phyloP scores from a whole-genome alignment of 2,113 vertebrate species.

The Rhizomys pruinosus region DNA sequence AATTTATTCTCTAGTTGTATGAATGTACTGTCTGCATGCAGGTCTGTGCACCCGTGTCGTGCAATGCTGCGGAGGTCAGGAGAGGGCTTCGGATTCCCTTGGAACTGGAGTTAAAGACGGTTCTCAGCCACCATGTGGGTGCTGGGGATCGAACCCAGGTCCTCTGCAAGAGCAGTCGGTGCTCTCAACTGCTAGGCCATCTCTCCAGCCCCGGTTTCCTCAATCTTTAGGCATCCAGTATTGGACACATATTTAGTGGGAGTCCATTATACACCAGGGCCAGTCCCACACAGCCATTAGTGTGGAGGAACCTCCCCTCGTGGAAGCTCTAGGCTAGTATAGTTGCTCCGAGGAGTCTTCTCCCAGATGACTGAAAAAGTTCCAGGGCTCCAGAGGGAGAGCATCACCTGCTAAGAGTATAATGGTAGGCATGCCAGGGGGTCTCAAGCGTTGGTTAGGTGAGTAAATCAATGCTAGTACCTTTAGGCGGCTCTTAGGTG shows the following conservation, averaged over 20 bases:
- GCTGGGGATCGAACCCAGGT: too few relatives aligned
- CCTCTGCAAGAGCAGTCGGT: too few relatives aligned
- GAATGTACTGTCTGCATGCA: too few relatives aligned
- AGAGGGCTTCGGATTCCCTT: too few relatives aligned
- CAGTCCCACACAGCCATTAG: background rate
- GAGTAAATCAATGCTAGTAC: background rate
- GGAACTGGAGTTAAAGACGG: too few relatives aligned
- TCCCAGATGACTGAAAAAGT: background rate
- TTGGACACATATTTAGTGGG: background rate
- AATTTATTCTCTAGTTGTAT: too few relatives aligned
- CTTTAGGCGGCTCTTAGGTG: background rate
- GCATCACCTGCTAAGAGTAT: background rate
- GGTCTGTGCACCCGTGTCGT: too few relatives aligned
- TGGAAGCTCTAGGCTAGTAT: background rate
- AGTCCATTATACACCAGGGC: background rate
- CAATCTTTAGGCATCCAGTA: constrained; percentile 23
- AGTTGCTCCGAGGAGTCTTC: background rate
- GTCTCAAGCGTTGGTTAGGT: background rate
- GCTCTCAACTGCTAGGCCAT: too few relatives aligned
- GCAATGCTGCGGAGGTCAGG: too few relatives aligned
- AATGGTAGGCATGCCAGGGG: background rate
- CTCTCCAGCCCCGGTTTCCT: too few relatives aligned
- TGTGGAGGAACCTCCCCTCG: background rate
- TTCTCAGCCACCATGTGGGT: too few relatives aligned
- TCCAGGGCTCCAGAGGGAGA: background rate